Evolutionary conservation across 1,140 invertebrate genomes (phyloP).

Genomic region (Drosophila saltans): DNA sequence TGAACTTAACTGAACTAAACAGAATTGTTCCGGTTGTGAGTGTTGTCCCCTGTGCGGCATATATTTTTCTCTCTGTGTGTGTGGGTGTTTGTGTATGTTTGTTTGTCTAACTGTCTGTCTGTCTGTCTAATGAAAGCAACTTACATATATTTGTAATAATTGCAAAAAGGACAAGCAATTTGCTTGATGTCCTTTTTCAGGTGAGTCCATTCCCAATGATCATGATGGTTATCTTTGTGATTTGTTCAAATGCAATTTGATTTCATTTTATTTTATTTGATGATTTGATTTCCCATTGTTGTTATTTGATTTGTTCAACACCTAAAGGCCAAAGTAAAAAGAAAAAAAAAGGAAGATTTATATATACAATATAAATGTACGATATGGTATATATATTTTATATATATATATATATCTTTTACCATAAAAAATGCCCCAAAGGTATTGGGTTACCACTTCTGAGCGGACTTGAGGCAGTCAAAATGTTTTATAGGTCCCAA

Average conservation of each 20-base stretch:
- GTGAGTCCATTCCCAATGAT: slow-evolving; percentile 69
- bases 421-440: slow-evolving; percentile 63
- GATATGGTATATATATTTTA: not conserved
- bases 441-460: slow-evolving; percentile 55
- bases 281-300: slow-evolving; percentile 55
- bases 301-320: slow-evolving; percentile 55
- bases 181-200: slow-evolving; percentile 64
- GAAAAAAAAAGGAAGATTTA: not conserved
- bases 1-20: slow-evolving; percentile 42
- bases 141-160: slow-evolving; percentile 57
- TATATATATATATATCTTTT: slow-evolving; percentile 41
- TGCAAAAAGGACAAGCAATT: slow-evolving; percentile 71
- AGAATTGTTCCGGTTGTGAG: slow-evolving; percentile 21
- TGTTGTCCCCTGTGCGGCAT: slow-evolving; percentile 6
- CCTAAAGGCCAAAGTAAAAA: slow-evolving; percentile 25
- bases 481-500: slow-evolving; percentile 69
- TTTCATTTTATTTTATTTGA: slow-evolving; percentile 68
- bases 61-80: slow-evolving; percentile 12
- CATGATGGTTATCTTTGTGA: slow-evolving; percentile 35
- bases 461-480: slow-evolving; percentile 45
- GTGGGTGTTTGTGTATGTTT: slow-evolving; percentile 15
- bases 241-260: slow-evolving; percentile 68
- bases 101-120: slow-evolving; percentile 9
- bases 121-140: slow-evolving; percentile 16
- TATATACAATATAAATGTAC: not conserved